Evolutionary conservation across 2,797 vertebrate species (phyloP).

Genomic region (Leucoraja ocellata): DNA sequence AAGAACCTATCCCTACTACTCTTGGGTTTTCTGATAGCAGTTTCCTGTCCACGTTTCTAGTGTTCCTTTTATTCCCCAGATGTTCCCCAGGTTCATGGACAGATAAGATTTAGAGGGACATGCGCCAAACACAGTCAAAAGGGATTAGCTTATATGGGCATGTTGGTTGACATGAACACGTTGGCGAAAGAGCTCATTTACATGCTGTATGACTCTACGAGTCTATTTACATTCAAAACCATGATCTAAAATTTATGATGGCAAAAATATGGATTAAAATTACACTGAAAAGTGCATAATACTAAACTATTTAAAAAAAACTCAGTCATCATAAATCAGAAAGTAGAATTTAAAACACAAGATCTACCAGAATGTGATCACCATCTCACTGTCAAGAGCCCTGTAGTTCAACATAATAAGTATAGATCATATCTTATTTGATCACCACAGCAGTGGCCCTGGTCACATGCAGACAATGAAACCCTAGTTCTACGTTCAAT

Average conservation of each 20-base stretch:
- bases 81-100: too few species aligned
- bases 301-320: not conserved
- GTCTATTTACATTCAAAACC: too few species aligned
- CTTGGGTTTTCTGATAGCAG: too few species aligned
- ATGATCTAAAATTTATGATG: not conserved
- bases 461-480: not conserved
- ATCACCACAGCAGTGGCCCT: not conserved
- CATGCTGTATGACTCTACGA: too few species aligned
- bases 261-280: not conserved
- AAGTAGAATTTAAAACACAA: not conserved
- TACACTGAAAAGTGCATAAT: not conserved
- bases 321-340: not conserved
- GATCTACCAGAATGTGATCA: not conserved
- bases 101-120: too few species aligned
- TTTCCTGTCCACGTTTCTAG: too few species aligned
- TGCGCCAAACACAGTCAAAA: too few species aligned
- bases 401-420: not conserved
- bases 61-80: too few species aligned
- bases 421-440: not conserved
- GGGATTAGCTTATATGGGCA: too few species aligned
- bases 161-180: too few species aligned
- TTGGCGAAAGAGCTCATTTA: too few species aligned
- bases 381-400: not conserved
- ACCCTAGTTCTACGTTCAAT: not conserved
- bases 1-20: too few species aligned